Evolutionary conservation across 2,113 vertebrate genomes (phyloP), one percentile per base, ranked within the genome.

Genomic region (Megaceryle maxima): DNA sequence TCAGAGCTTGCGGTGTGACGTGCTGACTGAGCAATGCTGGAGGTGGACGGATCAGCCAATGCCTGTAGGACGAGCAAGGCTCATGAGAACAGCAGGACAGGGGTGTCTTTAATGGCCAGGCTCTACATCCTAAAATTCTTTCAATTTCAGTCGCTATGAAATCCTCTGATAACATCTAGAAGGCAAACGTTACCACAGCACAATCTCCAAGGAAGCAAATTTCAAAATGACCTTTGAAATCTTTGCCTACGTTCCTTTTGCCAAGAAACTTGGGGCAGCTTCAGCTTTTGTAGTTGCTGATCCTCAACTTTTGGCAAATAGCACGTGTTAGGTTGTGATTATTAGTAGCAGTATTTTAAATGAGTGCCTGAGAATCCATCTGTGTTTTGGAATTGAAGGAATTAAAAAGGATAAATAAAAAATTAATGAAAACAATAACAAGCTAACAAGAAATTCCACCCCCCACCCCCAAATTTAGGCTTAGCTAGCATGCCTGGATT

Each of bases 221-320:
- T 96, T 95, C 88, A 88, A 81, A 96, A 81, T 68, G 90, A 94
- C 92, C 92, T 96, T 79, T 93, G 86, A 92, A 96, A 92, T 87
- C 94, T 62, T 96, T 93, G 80, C 76, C 93, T 95, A 21, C 22
- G 12, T 59, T 57, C 3, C 53, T 78, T 93, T 75, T 94, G 96
- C 96, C 96, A 96, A 94, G 92, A 80, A 94, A 87, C 31, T 16
- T 63, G 67, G 86, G 93, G 89, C 67, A 96, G 44, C 84, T 88
- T 95, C 73, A 44, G 92, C 86, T 95, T 96, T 96, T 88, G 81
- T n/a, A 35, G 33, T 26, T 55, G 55, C 85, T 78, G 64, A 83
- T 70, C 81, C 75, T 66, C 94, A 88, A 18, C 60, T 79, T 92
- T 78, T 92, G 80, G 76, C 83, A 88, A 88, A 56, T 2, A 69